Conservation (phyloP, 2,113 vertebrate genomes). For the Tichodroma muraria region DNA sequence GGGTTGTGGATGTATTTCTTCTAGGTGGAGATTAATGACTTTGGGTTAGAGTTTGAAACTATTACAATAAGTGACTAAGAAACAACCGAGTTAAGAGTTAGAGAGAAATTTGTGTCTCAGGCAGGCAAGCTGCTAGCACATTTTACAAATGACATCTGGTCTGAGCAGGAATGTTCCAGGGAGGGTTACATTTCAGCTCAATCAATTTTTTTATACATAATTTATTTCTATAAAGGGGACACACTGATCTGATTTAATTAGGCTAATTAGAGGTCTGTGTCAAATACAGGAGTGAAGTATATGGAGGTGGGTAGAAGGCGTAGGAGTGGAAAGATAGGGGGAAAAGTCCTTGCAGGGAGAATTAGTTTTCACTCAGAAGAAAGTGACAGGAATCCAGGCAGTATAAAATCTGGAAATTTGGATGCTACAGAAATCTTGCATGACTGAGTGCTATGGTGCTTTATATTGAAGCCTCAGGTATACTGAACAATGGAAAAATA, state of each 20-base stretch:
- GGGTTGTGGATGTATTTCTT: neutral
- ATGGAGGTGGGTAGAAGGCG: neutral
- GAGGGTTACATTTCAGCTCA: neutral
- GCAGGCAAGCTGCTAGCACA: neutral
- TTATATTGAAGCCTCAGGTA: neutral
- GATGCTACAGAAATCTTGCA: neutral
- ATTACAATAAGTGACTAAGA: neutral
- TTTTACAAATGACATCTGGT: slow-evolving; percentile 21
- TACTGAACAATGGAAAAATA: neutral
- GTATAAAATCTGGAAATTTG: neutral
- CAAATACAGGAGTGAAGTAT: slow-evolving; percentile 5
- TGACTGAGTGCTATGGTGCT: neutral
- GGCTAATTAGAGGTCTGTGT: slow-evolving; percentile 24
- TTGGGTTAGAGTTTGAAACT: neutral
- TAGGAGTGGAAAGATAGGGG: neutral
- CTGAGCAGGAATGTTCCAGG: neutral
- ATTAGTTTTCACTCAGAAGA: neutral
- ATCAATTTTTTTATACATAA: neutral
- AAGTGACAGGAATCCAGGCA: neutral
- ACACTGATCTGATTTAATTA: slow-evolving; percentile 25
- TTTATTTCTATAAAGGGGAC: slow-evolving; percentile 12
- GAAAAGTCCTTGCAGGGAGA: neutral
- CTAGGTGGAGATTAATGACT: neutral
- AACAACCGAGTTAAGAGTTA: neutral
- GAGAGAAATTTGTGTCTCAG: neutral